Evolutionary conservation across 2,797 vertebrate genomes (phyloP), one percentile per base, ranked within the genome.

Genomic region (Jordanella pulchra): DNA sequence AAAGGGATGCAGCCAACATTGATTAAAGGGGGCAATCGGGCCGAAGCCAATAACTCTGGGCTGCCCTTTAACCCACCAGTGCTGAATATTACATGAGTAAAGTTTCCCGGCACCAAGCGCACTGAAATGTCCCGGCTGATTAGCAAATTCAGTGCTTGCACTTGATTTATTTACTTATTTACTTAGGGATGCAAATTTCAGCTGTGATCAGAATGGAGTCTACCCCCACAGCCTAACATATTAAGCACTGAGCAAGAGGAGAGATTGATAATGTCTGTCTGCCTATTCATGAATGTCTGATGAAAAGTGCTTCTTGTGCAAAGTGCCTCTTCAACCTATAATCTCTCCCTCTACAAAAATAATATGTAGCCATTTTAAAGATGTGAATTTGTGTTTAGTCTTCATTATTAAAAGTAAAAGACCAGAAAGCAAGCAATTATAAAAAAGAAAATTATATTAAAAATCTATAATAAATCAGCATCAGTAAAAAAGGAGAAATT

Each of bases 111-210:
- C 93, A 95, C 87, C 90, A 75, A 84, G 90, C 92, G 91, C 88
- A 84, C 92, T 84, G 86, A 89, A 87, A 87, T 87, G 90, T 93
- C 91, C 89, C 81, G 67, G 88, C 89, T 94, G 94, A 95, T 95
- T 94, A 95, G 93, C 92, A 94, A 92, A 94, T 94, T 91, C 89
- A 80, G 89, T 87, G 89, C 92, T 90, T 85, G 83, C 87, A 88
- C 91, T 93, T 94, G 94, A 95, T 95, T 95, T 95, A 95, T 95
- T 94, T 95, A 93, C 94, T 94, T 95, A 95, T 95, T 95, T 95
- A 95, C 94, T 95, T 93, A 95, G 88, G 84, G 89, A 95, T 94
- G 94, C 94, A 95, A 95, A 95, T 95, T 93, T 92, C 79, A 88
- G 86, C 87, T 83, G 87, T 89, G 91, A 94, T 93, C 93, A 92